Percentiles rank a stretch among this genome's conserved stretches.
These are phyloP conservation scores for Chloropsis cyanopogon DNA, from an alignment of 2,113 vertebrate genomes.

Conservation along the genomic window DNA sequence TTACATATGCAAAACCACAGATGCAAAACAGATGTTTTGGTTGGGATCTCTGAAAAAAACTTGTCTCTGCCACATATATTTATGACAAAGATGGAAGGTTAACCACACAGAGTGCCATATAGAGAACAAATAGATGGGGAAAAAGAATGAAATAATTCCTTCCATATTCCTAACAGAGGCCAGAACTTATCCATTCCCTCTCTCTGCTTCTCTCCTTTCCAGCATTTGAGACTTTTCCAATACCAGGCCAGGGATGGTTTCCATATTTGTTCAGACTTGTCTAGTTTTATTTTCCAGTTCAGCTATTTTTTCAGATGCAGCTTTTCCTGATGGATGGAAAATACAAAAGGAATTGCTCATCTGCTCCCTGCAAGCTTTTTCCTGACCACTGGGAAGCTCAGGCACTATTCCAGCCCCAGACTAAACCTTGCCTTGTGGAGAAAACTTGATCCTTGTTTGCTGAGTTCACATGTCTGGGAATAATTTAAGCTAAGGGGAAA, in stretches of 20 bases:
- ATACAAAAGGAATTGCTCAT: constrained; percentile 45
- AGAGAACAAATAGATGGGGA: constrained; percentile 37
- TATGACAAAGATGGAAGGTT: constrained; percentile 35
- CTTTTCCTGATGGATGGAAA: constrained; percentile 42
- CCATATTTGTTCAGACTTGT: constrained; percentile 52
- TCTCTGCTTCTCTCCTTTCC: constrained; percentile 45
- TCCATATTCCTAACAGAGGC: constrained; percentile 42
- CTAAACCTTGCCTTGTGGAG: constrained; percentile 6
- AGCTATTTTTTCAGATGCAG: constrained; percentile 63
- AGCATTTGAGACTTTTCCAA: constrained; percentile 27
- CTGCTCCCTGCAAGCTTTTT: constrained; percentile 38
- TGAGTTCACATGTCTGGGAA: constrained; percentile 52
- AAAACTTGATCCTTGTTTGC: constrained; percentile 51
- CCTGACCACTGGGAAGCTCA: constrained; percentile 29
- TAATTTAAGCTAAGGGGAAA: constrained; percentile 50
- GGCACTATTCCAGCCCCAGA: constrained; percentile 9
- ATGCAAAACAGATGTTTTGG: constrained; percentile 59
- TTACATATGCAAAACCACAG: constrained; percentile 67
- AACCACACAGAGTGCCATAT: constrained; percentile 42
- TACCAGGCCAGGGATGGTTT: constrained; percentile 51
- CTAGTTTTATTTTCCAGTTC: constrained; percentile 67
- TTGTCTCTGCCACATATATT: constrained; percentile 38
- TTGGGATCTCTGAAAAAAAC: constrained; percentile 31
- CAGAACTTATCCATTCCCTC: constrained; percentile 15
- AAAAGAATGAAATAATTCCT: constrained; percentile 61